Conservation (phyloP, 2,113 vertebrate genomes). For the Eublepharis macularius region DNA sequence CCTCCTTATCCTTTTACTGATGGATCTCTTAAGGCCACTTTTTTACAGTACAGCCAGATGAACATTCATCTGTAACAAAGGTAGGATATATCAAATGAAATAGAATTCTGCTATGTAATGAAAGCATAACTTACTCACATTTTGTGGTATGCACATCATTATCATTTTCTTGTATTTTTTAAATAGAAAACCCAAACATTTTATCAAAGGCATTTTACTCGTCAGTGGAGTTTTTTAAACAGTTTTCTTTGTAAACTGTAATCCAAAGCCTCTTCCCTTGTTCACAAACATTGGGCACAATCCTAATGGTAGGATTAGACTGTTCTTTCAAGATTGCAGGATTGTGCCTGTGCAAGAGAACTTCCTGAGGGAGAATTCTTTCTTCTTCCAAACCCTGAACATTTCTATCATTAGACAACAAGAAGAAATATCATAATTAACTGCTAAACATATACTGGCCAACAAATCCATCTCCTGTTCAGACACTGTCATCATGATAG, state of each 20-base stretch:
- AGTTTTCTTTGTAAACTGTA: not conserved
- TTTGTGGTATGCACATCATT: not conserved
- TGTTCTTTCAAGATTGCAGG: not conserved
- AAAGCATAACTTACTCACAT: not conserved
- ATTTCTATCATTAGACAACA: not conserved
- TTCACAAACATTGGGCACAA: not conserved
- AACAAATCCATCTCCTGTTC: slow-evolving; percentile 17
- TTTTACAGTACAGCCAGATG: no score
- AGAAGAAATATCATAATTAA: not conserved
- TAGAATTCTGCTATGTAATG: not conserved
- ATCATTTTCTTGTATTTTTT: not conserved
- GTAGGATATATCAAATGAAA: accelerated
- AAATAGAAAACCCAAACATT: not conserved
- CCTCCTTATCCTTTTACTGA: no score
- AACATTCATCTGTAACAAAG: no score
- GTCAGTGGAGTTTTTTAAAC: not conserved
- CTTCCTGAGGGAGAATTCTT: not conserved
- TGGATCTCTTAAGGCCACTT: no score
- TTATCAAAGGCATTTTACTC: not conserved
- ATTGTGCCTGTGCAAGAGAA: not conserved
- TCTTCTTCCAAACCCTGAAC: not conserved
- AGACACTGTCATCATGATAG: slow-evolving; percentile 12
- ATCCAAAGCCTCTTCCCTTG: not conserved
- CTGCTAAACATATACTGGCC: not conserved
- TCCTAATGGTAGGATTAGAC: not conserved